phyloP scores from a whole-genome alignment of 2,113 vertebrate genomes.

The Engraulis encrasicolus region DNA sequence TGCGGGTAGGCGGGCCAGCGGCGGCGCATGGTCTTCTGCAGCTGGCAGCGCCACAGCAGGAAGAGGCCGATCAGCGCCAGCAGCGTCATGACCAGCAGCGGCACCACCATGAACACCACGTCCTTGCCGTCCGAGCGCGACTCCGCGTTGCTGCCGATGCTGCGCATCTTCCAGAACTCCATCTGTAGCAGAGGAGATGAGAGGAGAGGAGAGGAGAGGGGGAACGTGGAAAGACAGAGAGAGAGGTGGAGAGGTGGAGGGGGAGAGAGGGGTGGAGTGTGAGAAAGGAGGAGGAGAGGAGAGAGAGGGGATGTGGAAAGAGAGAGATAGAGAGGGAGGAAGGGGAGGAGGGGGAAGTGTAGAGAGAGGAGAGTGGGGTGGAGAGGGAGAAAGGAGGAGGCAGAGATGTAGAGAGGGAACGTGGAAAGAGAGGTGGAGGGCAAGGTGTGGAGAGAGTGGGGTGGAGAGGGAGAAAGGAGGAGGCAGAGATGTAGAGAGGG shows the following conservation, averaged over 20 bases:
- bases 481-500: neutral
- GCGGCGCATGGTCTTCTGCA: conserved; percentile 86
- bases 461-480: neutral
- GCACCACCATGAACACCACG: conserved; percentile 85
- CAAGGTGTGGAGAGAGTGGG: neutral
- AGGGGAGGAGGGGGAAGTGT: no score
- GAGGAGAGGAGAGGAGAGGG: neutral
- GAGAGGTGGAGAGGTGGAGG: neutral
- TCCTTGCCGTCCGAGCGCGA: conserved; percentile 75
- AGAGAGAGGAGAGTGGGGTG: neutral
- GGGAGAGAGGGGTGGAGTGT: no score
- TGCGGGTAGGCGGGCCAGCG: conserved; percentile 85
- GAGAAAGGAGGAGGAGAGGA: neutral
- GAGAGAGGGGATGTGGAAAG: neutral
- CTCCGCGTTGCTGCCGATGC: conserved; percentile 74
- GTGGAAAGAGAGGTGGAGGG: no score
- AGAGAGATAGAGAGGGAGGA: neutral
- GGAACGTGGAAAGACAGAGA: neutral
- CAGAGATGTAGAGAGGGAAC: no score
- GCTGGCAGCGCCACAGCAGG: conserved; percentile 91
- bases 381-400: neutral
- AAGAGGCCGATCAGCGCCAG: conserved; percentile 89
- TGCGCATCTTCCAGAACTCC: conserved; percentile 88
- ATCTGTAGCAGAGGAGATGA: conserved; percentile 69
- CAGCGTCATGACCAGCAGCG: conserved; percentile 84